phyloP scores from a whole-genome alignment of 2,888 invertebrate genomes.

The Rhagonycha fulva region DNA sequence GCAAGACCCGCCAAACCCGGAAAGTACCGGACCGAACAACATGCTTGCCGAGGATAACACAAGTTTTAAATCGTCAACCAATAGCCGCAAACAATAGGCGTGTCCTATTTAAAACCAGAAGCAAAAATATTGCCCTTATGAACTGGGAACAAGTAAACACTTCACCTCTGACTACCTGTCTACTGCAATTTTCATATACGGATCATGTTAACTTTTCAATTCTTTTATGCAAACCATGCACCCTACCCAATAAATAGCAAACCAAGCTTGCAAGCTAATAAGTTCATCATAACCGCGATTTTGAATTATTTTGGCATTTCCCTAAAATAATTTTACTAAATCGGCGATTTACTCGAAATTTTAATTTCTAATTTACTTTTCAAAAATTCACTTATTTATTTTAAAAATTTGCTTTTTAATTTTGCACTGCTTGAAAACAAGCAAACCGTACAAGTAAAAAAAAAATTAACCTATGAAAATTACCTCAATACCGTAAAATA shows the following conservation, averaged over 20 bases:
- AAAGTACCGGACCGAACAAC: slow-evolving; percentile 15
- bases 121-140: slow-evolving; percentile 51
- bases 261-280: neutral
- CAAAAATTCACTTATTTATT: neutral
- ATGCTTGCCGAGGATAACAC: slow-evolving; percentile 35
- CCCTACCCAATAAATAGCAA: neutral
- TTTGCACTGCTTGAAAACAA: too few species aligned
- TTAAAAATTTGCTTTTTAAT: too few species aligned
- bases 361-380: neutral
- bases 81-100: slow-evolving; percentile 45
- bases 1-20: slow-evolving; percentile 36
- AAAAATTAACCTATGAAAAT: too few species aligned
- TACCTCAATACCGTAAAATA: too few species aligned
- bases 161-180: slow-evolving; percentile 27
- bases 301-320: neutral
- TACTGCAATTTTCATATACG: slow-evolving; percentile 18
- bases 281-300: neutral
- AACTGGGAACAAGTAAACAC: slow-evolving; percentile 30
- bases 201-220: slow-evolving; percentile 13
- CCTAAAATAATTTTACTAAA: too few species aligned
- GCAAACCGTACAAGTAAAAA: too few species aligned
- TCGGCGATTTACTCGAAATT: neutral
- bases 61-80: slow-evolving; percentile 41
- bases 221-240: slow-evolving; percentile 4
- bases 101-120: slow-evolving; percentile 47